Evolutionary conservation across 2,113 vertebrate genomes (phyloP).

Genomic region (Todiramphus saurophagus): DNA sequence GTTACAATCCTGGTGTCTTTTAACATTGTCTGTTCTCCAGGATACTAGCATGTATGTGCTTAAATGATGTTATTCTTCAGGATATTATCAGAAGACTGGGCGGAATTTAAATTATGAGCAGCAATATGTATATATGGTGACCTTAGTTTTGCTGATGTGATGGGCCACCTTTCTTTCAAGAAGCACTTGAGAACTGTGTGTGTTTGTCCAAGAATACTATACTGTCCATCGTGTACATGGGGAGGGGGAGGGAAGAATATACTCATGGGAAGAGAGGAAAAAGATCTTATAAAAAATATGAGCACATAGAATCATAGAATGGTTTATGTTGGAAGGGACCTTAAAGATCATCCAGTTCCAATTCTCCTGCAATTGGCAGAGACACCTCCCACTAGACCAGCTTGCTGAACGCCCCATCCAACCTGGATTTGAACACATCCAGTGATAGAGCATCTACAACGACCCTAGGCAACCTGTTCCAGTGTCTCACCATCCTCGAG

Average conservation of each 20-base stretch:
- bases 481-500: too few relatives aligned
- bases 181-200: not conserved
- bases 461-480: too few relatives aligned
- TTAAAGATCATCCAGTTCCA: too few relatives aligned
- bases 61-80: not conserved
- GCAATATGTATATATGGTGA: not conserved
- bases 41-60: not conserved
- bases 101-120: not conserved
- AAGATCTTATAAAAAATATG: not conserved
- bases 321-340: too few relatives aligned
- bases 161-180: not conserved
- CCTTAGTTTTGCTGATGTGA: not conserved
- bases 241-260: not conserved
- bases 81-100: not conserved
- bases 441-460: too few relatives aligned
- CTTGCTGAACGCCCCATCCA: too few relatives aligned
- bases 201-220: not conserved
- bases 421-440: too few relatives aligned
- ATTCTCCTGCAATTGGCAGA: too few relatives aligned
- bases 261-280: not conserved
- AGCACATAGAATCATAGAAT: too few relatives aligned
- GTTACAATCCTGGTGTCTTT: not conserved
- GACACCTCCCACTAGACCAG: too few relatives aligned
- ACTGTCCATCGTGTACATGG: rapidly evolving
- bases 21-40: not conserved